Conservation (phyloP, 2,888 invertebrate genomes). For the Abscondita cerata region DNA sequence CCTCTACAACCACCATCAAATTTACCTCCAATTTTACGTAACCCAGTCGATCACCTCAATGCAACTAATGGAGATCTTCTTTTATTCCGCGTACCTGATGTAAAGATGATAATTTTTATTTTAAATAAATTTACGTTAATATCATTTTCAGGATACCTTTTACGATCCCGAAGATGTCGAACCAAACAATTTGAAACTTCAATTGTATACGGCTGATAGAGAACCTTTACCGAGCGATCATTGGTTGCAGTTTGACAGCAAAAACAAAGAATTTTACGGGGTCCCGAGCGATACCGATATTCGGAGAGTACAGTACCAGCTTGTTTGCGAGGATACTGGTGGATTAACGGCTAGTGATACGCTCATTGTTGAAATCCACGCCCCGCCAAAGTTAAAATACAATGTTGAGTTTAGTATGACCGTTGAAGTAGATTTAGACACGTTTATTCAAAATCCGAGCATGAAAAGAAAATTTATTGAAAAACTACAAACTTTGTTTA, state of each 20-base stretch:
- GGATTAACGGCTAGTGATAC: constrained; percentile 81
- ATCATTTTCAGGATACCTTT: constrained; percentile 76
- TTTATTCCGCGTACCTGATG: constrained; percentile 81
- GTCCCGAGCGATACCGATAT: constrained; percentile 77
- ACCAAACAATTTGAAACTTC: constrained; percentile 74
- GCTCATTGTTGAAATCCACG: constrained; percentile 75
- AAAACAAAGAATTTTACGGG: constrained; percentile 89
- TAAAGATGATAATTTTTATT: constrained; percentile 52
- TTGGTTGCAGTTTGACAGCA: constrained; percentile 90
- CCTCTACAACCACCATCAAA: constrained; percentile 61
- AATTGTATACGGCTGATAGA: constrained; percentile 76
- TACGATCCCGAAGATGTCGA: constrained; percentile 87
- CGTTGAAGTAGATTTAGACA: constrained; percentile 72
- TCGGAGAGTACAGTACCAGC: constrained; percentile 78
- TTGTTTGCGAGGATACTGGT: constrained; percentile 77
- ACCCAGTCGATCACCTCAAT: constrained; percentile 84
- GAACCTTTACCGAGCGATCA: constrained; percentile 69
- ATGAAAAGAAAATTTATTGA: constrained; percentile 83
- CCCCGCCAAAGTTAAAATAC: constrained; percentile 68
- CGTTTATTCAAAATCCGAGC: constrained; percentile 72
- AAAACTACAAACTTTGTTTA: constrained; percentile 76
- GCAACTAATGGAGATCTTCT: constrained; percentile 84
- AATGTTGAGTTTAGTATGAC: constrained; percentile 84
- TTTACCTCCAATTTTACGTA: constrained; percentile 78
- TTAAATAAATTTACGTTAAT: neutral